phyloP scores from a whole-genome alignment of 2,113 vertebrate genomes.

The Podiceps cristatus region DNA sequence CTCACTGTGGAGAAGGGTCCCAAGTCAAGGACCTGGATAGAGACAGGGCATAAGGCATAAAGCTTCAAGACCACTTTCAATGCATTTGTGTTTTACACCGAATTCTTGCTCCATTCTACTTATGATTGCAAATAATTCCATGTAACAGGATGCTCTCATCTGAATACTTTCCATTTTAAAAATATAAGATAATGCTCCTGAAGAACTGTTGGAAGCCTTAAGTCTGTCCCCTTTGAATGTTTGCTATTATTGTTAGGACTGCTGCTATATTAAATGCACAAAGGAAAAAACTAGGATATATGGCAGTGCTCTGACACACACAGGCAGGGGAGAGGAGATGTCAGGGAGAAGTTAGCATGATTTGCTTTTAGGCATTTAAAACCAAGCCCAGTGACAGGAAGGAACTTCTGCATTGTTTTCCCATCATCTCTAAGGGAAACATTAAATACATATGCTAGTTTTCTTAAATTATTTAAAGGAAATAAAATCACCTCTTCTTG shows the following conservation, averaged over 20 bases:
- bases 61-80: neutral
- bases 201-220: neutral
- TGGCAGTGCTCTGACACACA: neutral
- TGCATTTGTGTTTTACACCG: neutral
- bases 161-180: neutral
- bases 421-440: neutral
- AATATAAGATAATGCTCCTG: neutral
- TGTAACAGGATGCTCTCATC: neutral
- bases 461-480: conserved; percentile 52
- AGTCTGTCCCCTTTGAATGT: neutral
- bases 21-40: neutral
- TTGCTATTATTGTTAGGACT: neutral
- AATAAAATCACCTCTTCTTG: conserved; percentile 30
- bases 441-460: neutral
- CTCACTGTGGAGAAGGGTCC: accelerated
- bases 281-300: neutral
- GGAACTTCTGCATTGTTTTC: neutral
- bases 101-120: neutral
- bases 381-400: neutral
- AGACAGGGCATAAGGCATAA: neutral
- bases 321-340: neutral
- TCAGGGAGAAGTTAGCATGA: neutral
- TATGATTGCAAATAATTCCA: neutral
- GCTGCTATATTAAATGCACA: neutral
- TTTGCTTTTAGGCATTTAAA: neutral